phyloP scores from a whole-genome alignment of 2,113 vertebrate species.

The Coptodon rendalli region DNA sequence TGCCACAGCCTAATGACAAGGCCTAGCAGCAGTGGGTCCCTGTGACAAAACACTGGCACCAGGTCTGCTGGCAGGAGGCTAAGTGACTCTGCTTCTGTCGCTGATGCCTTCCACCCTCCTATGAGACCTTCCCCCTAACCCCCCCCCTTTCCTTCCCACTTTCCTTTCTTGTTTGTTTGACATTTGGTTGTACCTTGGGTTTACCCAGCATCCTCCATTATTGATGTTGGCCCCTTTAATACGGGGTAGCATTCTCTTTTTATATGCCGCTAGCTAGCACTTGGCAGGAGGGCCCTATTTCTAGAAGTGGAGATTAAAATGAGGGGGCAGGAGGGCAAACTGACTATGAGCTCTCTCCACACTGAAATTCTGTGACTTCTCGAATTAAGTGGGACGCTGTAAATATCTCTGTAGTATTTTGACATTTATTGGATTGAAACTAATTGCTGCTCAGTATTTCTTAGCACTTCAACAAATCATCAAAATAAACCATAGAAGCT shows the following conservation, averaged over 20 bases:
- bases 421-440: neutral
- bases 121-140: conserved; percentile 13
- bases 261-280: conserved; percentile 29
- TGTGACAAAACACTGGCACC: conserved; percentile 76
- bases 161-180: conserved; percentile 59
- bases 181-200: conserved; percentile 53
- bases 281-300: conserved; percentile 45
- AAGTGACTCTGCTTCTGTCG: conserved; percentile 69
- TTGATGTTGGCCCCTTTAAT: conserved; percentile 43
- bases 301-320: conserved; percentile 50
- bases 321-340: conserved; percentile 8
- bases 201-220: conserved; percentile 52
- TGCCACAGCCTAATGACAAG: conserved; percentile 76
- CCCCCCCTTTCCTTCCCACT: neutral
- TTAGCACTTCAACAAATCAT: neutral
- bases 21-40: conserved; percentile 74
- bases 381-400: conserved; percentile 5
- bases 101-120: conserved; percentile 44
- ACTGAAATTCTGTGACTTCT: conserved; percentile 16
- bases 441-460: neutral
- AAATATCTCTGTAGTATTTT: conserved; percentile 1
- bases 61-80: conserved; percentile 75
- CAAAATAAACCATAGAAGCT: neutral
- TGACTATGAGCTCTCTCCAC: conserved; percentile 9
- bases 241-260: conserved; percentile 1